Evolutionary conservation across 2,888 invertebrate genomes (phyloP), one percentile per base, ranked within the genome.

Genomic region (Amiota mariae): DNA sequence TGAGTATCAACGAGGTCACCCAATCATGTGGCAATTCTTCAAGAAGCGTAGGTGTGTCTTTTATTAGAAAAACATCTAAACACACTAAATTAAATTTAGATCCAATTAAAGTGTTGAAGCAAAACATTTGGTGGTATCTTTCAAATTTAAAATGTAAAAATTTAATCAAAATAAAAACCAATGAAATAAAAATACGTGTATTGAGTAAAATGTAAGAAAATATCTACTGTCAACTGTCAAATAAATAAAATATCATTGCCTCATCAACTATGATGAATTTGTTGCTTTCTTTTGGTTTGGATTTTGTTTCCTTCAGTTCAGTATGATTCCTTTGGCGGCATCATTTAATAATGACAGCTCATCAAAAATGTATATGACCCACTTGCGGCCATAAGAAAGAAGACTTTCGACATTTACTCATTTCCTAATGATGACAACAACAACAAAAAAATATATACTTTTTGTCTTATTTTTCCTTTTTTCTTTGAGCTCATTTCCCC

Each of bases 291-390:
- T 24, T 1, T 24, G 24, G 59, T 78, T 75, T 72, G 73, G 59
- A 74, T 75, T n/a, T 48, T 15, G 9, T 47, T 18, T 66, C 48
- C 48, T 48, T 8, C 13, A 10, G 59, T 20, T 12, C 46, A 15
- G 36, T n/a, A 11, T n/a, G 61, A 18, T 24, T 9, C 20, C 20
- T 61, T 24, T 24, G 24, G 36, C 24, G 9, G 71, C 70, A 74
- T 76, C 79, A 76, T 85, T 84, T 81, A 85, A 84, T 85, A 84
- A 87, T 87, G 87, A 85, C 85, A 85, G 78, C 82, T 87, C 87
- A 87, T 87, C 87, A 87, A 87, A 86, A 85, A 86, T 87, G 78
- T 85, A 87, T 85, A 86, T 87, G 87, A 86, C 87, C 87, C 82
- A 87, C 82, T 87, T 86, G 84, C 76, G 74, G 77, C 75, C 46